Evolutionary conservation across 1,140 invertebrate genomes (phyloP).

Genomic region (Temnothorax nylanderi): DNA sequence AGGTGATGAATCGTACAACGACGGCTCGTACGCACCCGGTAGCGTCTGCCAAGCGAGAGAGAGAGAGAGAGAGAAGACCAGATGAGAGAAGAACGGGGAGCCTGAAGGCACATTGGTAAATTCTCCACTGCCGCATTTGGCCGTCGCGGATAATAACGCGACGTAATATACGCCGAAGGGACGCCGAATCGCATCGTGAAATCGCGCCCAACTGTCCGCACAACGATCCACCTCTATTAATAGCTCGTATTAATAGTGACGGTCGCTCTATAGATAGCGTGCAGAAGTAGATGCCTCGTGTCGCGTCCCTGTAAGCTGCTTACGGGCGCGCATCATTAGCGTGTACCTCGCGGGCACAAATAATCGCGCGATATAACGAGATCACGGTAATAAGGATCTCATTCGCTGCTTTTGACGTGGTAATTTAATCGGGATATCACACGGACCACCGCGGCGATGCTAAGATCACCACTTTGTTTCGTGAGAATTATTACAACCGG

Average conservation of each 20-base stretch:
- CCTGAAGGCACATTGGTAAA: neutral
- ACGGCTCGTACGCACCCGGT: neutral
- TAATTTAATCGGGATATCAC: neutral
- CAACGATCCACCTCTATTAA: slow-evolving; percentile 72
- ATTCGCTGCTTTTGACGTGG: neutral
- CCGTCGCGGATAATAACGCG: slow-evolving; percentile 47
- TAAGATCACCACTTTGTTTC: neutral
- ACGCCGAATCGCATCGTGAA: slow-evolving; percentile 52
- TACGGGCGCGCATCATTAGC: slow-evolving; percentile 59
- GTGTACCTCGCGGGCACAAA: slow-evolving; percentile 8
- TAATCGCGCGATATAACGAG: neutral
- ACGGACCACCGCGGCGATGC: neutral
- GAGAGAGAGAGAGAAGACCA: neutral
- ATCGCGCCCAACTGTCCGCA: slow-evolving; percentile 64
- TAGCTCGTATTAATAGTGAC: slow-evolving; percentile 75
- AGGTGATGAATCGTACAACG: slow-evolving; percentile 9
- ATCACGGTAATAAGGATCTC: neutral
- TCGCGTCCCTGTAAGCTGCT: slow-evolving; percentile 29
- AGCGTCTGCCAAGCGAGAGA: slow-evolving; percentile 13
- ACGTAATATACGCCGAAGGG: slow-evolving; percentile 36
- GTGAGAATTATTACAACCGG: neutral
- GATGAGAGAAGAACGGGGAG: neutral
- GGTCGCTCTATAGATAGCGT: slow-evolving; percentile 75
- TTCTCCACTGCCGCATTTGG: slow-evolving; percentile 33
- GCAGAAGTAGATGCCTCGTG: slow-evolving; percentile 28